These are phyloP conservation scores for Hycleus cichorii DNA, from an alignment of 1,140 invertebrate genomes.

Conservation along the genomic window DNA sequence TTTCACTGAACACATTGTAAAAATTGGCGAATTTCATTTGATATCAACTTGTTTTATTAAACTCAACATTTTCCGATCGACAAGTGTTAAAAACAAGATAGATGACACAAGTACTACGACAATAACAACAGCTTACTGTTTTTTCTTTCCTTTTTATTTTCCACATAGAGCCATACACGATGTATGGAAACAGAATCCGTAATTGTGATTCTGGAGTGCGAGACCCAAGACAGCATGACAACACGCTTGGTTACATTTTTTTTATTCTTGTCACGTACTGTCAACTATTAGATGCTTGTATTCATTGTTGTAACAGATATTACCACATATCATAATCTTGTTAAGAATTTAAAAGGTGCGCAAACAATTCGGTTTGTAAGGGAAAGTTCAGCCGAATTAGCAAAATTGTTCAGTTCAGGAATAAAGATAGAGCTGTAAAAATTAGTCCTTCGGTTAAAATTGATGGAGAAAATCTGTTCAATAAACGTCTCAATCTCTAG, in stretches of 20 bases:
- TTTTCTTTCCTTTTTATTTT: background rate
- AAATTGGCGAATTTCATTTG: slow-evolving; percentile 10
- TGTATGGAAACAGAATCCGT: slow-evolving; percentile 13
- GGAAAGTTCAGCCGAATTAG: no score
- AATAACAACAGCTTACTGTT: no score
- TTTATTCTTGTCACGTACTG: slow-evolving; percentile 30
- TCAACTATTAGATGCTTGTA: slow-evolving; percentile 19
- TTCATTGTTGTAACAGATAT: no score
- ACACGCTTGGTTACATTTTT: slow-evolving; percentile 35
- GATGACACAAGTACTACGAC: background rate
- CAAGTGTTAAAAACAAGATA: background rate
- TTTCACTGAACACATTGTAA: slow-evolving; percentile 21
- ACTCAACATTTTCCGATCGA: background rate
- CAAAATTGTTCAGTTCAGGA: no score
- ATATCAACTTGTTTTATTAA: background rate
- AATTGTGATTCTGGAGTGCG: slow-evolving; percentile 37
- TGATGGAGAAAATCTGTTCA: no score
- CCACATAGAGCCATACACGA: background rate
- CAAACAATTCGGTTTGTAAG: no score
- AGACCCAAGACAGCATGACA: slow-evolving; percentile 37
- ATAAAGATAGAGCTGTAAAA: no score
- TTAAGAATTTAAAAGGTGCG: no score
- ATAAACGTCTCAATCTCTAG: no score
- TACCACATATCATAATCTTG: no score
- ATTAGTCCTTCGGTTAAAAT: no score